Evolutionary conservation across 2,113 vertebrate species (phyloP).

Genomic region (Notothenia coriiceps): DNA sequence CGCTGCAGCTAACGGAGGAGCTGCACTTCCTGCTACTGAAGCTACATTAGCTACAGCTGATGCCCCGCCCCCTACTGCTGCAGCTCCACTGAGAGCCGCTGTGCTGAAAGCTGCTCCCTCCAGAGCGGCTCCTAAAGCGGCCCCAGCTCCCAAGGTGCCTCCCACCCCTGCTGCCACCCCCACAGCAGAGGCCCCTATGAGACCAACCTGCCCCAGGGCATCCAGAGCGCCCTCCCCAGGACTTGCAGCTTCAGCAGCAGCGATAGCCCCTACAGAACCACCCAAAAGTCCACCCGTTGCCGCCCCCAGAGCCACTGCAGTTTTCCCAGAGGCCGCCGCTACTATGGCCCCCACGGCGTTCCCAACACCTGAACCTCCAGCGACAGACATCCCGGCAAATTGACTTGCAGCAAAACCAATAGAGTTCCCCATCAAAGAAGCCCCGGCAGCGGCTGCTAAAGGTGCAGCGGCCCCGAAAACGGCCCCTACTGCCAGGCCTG

Average conservation of each 20-base stretch:
- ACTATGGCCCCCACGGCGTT: slow-evolving; percentile 77
- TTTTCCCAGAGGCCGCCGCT: slow-evolving; percentile 71
- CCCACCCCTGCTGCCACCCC: slow-evolving; percentile 78
- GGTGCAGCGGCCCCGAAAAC: slow-evolving; percentile 78
- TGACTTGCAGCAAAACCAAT: slow-evolving; percentile 71
- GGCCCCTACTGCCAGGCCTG: slow-evolving; percentile 79
- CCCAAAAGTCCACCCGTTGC: slow-evolving; percentile 79
- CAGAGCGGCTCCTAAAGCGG: slow-evolving; percentile 66
- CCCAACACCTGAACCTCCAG: slow-evolving; percentile 63
- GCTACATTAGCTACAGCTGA: slow-evolving; percentile 39
- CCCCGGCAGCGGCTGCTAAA: slow-evolving; percentile 78
- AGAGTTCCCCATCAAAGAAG: slow-evolving; percentile 63
- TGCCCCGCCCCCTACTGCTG: slow-evolving; percentile 9
- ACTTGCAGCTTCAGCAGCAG: slow-evolving; percentile 67
- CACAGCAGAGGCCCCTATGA: slow-evolving; percentile 72
- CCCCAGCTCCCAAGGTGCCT: slow-evolving; percentile 71
- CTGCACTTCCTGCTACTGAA: slow-evolving; percentile 26
- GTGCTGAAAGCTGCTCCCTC: slow-evolving; percentile 55
- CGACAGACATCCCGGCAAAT: slow-evolving; percentile 72
- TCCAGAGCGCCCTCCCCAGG: slow-evolving; percentile 74
- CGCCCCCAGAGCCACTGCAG: slow-evolving; percentile 73
- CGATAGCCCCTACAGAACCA: slow-evolving; percentile 72
- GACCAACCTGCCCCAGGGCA: slow-evolving; percentile 73
- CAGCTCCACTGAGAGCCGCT: slow-evolving; percentile 52
- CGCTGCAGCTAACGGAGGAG: slow-evolving; percentile 44